A percentile compares a stretch with the other conserved stretches of the same genome.
phyloP scores from a whole-genome alignment of 2,888 invertebrate genomes.

The Ametastegia equiseti region DNA sequence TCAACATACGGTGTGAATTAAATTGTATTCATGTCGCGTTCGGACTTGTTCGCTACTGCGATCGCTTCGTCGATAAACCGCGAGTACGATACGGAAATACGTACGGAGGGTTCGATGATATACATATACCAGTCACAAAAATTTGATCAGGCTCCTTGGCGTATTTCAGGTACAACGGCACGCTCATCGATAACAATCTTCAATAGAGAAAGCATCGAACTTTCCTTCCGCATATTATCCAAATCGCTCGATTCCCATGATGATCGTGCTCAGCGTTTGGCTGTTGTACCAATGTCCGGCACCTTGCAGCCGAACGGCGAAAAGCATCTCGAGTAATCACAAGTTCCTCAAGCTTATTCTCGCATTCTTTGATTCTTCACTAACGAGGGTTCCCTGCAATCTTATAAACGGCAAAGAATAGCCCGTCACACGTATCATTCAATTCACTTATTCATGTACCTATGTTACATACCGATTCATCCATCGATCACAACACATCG shows the following conservation, averaged over 20 bases:
- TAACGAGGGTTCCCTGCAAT: not conserved
- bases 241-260: constrained; percentile 79
- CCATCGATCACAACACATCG: not conserved
- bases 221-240: constrained; percentile 78
- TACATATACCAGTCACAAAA: not conserved
- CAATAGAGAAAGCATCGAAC: constrained; percentile 78
- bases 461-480: not conserved
- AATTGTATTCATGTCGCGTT: too few relatives aligned
- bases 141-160: not conserved
- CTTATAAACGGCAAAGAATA: not conserved
- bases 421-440: too few relatives aligned
- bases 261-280: constrained; percentile 77
- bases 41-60: too few relatives aligned
- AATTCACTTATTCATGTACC: not conserved
- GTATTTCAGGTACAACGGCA: constrained; percentile 70
- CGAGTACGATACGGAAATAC: too few relatives aligned
- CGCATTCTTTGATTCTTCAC: too few relatives aligned
- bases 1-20: too few relatives aligned
- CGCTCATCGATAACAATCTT: constrained; percentile 75
- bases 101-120: too few relatives aligned
- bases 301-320: constrained; percentile 76
- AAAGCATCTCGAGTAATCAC: constrained; percentile 77
- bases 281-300: constrained; percentile 78
- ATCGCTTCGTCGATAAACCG: not conserved
- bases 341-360: too few relatives aligned